phyloP scores from a whole-genome alignment of 1,140 invertebrate genomes.

The Caenorhabditis elegans region WBcel235 BX284606.5:12237501-12238000 shows the following conservation, averaged over 20 bases:
- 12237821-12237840: background rate
- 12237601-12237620: background rate
- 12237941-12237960: no score
- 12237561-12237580: background rate
- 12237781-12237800: background rate
- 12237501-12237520: background rate
- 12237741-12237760: background rate
- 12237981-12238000: no score
- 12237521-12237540: background rate
- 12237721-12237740: background rate
- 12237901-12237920: background rate
- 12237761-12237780: background rate
- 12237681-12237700: background rate
- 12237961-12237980: no score
- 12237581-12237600: background rate
- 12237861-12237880: background rate
- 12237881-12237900: background rate
- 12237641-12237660: background rate
- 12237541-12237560: background rate
- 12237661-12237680: background rate
- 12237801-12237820: background rate
- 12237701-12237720: background rate
- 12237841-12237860: background rate
- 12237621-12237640: background rate
- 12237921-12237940: no score